Base-by-base conservation (phyloP, 2,888 invertebrate species). In the Pyrrhia umbra region DNA sequence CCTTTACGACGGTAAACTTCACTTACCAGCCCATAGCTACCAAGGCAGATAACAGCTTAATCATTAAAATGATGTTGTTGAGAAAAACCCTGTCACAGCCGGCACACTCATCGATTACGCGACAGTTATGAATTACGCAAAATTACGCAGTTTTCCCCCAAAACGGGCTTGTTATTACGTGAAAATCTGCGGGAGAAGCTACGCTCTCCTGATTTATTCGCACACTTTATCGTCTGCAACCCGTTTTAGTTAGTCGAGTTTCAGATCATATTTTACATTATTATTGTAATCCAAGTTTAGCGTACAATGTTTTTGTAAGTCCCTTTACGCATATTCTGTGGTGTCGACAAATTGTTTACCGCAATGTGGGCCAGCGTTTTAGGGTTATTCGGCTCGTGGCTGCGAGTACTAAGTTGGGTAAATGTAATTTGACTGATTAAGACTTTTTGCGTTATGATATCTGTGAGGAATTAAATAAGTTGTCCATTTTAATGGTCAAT, bases 201-300 rank as follows among this genome's bases (percentile, higher is more conserved):
- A 75, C 80, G 79, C 82, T 79, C 64, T 54, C 54, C 59, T 87
- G 89, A 91, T 89, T 90, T 89, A 90, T 89, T 77, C 55, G 47
- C 68, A 72, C 80, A 86, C 81, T 89, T 86, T 84, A 81, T 85
- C 81, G 82, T 81, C 77, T 72, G 80, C 79, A 83, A 67, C 57
- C 60, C 49, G 46, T 63, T 81, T 77, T 69, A 78, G 66, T 74
- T 66, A 64, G 54, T 43, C 8, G 50, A 77, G 68, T 75, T 71
- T 64, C 40, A 56, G 61, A 63, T 75, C 70, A 78, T 80, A 74
- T 73, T 82, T 79, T 77, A 80, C 74, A 69, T 68, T 77, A 72
- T 75, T 79, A 67, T 70, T 74, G 40, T 68, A 74, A 74, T 74
- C 56, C 58, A 47, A 57, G 51, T 57, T 70, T 10, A 43, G 62